These are phyloP conservation scores for Nymphalis c-album DNA, from an alignment of 2,888 invertebrate species.

Conservation along the genomic window DNA sequence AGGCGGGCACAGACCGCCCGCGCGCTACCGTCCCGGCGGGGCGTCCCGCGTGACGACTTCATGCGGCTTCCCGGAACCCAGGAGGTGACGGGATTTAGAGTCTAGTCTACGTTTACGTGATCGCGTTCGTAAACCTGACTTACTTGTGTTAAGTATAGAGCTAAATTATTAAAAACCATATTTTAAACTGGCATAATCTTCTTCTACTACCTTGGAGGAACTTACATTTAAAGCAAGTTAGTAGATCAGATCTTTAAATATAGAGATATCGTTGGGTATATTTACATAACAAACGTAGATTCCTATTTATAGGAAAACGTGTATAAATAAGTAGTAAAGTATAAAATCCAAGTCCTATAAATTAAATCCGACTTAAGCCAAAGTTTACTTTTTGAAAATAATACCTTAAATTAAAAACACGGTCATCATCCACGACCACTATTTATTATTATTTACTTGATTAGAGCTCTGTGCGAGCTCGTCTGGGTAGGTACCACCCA, in stretches of 20 bases:
- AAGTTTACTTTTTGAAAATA: too few relatives aligned
- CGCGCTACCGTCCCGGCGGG: conserved; percentile 73
- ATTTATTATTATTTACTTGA: too few relatives aligned
- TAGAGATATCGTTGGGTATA: too few relatives aligned
- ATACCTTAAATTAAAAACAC: too few relatives aligned
- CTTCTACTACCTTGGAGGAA: background rate
- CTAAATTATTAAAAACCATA: background rate
- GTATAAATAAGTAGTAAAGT: too few relatives aligned
- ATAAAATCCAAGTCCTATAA: too few relatives aligned
- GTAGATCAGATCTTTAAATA: too few relatives aligned
- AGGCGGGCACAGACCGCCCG: conserved; percentile 72
- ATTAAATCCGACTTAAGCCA: too few relatives aligned
- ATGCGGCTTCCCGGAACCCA: conserved; percentile 74
- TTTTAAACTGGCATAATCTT: background rate
- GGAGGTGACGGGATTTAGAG: conserved; percentile 46
- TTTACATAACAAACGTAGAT: too few relatives aligned
- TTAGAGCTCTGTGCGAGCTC: too few relatives aligned
- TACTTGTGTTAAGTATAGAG: background rate
- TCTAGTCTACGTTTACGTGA: conserved; percentile 48
- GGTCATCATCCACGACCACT: background rate
- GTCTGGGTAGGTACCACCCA: too few relatives aligned
- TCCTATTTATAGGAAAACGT: too few relatives aligned
- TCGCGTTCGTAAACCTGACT: conserved; percentile 11
- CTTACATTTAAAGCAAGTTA: background rate
- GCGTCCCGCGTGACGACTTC: conserved; percentile 71